Evolutionary conservation across 1,140 invertebrate genomes (phyloP), one percentile per base, ranked within the genome.

Genomic region (Prorops nasuta): DNA sequence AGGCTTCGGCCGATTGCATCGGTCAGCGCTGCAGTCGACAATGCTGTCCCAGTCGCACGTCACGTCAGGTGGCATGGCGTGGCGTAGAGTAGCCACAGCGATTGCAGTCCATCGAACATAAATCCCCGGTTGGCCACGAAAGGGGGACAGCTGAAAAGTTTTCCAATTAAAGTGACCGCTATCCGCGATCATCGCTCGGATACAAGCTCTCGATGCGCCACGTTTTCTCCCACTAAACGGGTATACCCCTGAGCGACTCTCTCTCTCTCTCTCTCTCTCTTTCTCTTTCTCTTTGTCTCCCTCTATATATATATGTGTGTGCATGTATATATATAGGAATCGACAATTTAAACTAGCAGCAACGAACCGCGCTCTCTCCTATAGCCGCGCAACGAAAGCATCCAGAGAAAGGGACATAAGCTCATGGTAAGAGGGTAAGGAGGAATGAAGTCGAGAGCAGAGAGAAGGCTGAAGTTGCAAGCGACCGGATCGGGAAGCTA

Each of bases 101-200:
- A n/a, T 36, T 32, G 32, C 41, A 45, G 24, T 42, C 42, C 35
- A 22, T 24, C 17, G 28, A 46, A 54, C 34, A 59, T 59, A 59
- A 59, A 59, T 59, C 39, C 57, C 34, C 36, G 43, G 50, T 58
- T 59, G n/a, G n/a, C n/a, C n/a, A n/a, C n/a, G n/a, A n/a, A n/a
- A n/a, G n/a, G 19, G 24, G 49, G 46, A 53, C 49, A 56, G 49
- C 46, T 35, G 24, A 54, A 54, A 61, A 61, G 40, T 61, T 61
- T 61, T 61, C 58, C 59, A 61, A 61, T 61, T 61, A 61, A 61
- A 56, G 59, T 61, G 45, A 42, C 50, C 54, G 36, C 51, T 55
- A 51, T 60, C 58, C 56, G 34, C 17, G 39, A 51, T 35, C 40
- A 51, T 55, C 53, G 39, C 43, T 36, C 20, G 24, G 31, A 47